Percentiles rank a stretch among this genome's conserved stretches.
phyloP scores from a whole-genome alignment of 2,888 invertebrate genomes.

The Lydus trimaculatus region DNA sequence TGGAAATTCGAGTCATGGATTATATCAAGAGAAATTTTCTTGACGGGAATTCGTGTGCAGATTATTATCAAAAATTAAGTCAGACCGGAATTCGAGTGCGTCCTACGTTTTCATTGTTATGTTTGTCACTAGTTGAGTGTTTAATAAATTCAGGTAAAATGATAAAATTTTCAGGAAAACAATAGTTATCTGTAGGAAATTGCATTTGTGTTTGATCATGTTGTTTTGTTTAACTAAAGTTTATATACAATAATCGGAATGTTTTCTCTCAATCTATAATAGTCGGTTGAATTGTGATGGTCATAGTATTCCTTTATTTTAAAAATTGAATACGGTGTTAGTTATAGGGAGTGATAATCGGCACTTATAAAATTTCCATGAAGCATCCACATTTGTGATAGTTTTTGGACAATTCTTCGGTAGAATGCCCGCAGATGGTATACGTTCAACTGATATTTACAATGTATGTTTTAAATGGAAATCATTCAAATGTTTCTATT shows the following conservation, averaged over 20 bases:
- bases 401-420: constrained; percentile 50
- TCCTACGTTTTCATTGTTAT: background rate
- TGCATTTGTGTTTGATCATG: background rate
- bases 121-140: background rate
- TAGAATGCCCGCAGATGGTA: constrained; percentile 48
- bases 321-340: too few species aligned
- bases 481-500: constrained; percentile 43
- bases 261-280: too few species aligned
- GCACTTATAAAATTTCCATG: constrained; percentile 39
- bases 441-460: constrained; percentile 36
- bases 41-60: too few species aligned
- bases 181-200: background rate
- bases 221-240: background rate
- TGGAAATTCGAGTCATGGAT: too few species aligned
- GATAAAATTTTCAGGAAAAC: background rate
- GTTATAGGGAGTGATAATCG: constrained; percentile 30
- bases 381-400: constrained; percentile 46
- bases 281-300: background rate
- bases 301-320: constrained; percentile 27
- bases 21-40: too few species aligned
- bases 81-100: too few species aligned
- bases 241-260: too few species aligned
- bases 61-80: too few species aligned
- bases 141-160: background rate
- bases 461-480: constrained; percentile 47